Evolutionary conservation across 2,888 invertebrate species (phyloP).

Genomic region (Drosophila kambysellisi): DNA sequence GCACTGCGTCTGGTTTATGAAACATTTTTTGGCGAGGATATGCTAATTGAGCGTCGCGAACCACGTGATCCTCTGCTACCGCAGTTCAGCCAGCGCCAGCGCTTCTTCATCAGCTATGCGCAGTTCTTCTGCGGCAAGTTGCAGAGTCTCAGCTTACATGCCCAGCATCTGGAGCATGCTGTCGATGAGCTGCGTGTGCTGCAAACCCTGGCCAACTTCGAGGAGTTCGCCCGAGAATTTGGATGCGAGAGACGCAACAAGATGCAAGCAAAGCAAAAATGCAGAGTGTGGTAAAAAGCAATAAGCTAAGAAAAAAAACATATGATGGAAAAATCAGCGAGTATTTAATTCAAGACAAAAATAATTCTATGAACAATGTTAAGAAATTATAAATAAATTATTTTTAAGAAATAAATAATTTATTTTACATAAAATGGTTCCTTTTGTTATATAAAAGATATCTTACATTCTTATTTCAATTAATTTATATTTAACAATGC

Average conservation of each 20-base stretch:
- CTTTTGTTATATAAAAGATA: background rate
- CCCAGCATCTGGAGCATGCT: slow-evolving; percentile 75
- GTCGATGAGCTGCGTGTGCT: slow-evolving; percentile 79
- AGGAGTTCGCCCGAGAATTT: slow-evolving; percentile 80
- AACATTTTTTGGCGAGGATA: slow-evolving; percentile 68
- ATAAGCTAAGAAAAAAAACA: background rate
- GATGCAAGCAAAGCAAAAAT: slow-evolving; percentile 80
- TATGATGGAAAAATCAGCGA: background rate
- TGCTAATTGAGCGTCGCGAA: slow-evolving; percentile 42
- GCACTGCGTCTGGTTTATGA: slow-evolving; percentile 81
- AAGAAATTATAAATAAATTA: background rate
- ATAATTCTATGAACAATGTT: background rate
- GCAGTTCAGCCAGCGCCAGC: slow-evolving; percentile 76
- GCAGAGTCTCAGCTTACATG: slow-evolving; percentile 63
- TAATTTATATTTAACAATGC: background rate
- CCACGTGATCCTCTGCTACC: slow-evolving; percentile 64
- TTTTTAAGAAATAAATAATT: background rate
- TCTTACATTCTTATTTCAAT: background rate
- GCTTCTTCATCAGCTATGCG: slow-evolving; percentile 82
- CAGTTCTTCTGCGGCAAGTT: slow-evolving; percentile 82
- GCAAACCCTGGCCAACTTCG: slow-evolving; percentile 82
- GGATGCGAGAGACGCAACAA: slow-evolving; percentile 75
- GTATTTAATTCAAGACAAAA: background rate
- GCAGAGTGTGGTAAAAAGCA: slow-evolving; percentile 76
- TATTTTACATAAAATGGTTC: background rate